Percentiles rank a stretch among this genome's conserved stretches.
phyloP scores from a whole-genome alignment of 2,113 vertebrate genomes.

The Tachuris rubrigastra region DNA sequence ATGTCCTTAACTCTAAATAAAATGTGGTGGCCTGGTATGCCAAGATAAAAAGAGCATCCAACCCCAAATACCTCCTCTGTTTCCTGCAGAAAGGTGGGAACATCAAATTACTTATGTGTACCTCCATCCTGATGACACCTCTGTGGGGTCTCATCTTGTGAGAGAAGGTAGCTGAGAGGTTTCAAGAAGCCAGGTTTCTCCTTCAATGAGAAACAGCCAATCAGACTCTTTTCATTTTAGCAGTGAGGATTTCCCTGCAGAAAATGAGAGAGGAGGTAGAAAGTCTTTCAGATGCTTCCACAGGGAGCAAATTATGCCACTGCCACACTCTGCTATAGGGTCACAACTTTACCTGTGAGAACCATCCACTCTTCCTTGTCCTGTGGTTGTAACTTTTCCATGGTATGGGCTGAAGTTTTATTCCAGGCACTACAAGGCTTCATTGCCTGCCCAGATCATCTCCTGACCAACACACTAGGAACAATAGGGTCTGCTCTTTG shows the following conservation, averaged over 20 bases:
- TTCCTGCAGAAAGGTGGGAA: neutral
- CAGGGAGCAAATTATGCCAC: neutral
- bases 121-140: neutral
- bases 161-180: neutral
- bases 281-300: neutral
- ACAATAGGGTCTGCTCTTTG: neutral
- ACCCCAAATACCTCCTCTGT: neutral
- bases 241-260: neutral
- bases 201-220: neutral
- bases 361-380: neutral
- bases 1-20: neutral
- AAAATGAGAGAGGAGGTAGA: neutral
- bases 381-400: neutral
- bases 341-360: neutral
- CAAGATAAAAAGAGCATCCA: neutral
- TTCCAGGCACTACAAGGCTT: neutral
- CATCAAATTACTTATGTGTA: accelerated
- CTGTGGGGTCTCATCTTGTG: neutral
- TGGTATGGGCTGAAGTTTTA: neutral
- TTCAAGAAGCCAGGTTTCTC: neutral
- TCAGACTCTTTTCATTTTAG: neutral
- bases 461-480: neutral
- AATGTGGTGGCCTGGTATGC: neutral
- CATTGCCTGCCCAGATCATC: neutral
- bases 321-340: neutral